Evolutionary conservation across 2,113 vertebrate species (phyloP).

Genomic region (Dromiciops gliroides): DNA sequence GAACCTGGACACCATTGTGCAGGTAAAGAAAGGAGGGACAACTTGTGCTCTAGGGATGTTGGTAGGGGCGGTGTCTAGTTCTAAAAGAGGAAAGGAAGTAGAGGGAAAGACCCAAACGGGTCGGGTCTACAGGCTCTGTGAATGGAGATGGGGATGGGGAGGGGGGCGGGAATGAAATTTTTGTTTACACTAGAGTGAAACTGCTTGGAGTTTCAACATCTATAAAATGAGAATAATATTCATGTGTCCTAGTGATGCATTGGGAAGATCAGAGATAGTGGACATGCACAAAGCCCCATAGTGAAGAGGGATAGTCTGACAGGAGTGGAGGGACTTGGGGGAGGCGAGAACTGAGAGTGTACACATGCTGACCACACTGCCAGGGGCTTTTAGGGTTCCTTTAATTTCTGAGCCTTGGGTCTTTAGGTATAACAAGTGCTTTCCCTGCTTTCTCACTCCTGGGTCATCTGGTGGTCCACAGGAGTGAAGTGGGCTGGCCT

Average conservation of each 20-base stretch:
- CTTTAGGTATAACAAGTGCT: neutral
- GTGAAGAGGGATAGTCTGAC: neutral
- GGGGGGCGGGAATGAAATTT: neutral
- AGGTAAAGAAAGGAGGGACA: constrained; percentile 82
- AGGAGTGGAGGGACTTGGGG: neutral
- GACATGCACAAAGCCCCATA: neutral
- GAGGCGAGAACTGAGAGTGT: neutral
- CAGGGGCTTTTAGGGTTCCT: neutral
- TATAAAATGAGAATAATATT: neutral
- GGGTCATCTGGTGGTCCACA: neutral
- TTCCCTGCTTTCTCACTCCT: constrained; percentile 5
- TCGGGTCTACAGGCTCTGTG: too few relatives aligned
- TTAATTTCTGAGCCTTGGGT: neutral
- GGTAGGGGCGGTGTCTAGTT: neutral
- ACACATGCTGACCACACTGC: neutral
- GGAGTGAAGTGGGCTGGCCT: neutral
- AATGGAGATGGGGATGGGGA: rapidly evolving
- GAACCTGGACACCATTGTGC: constrained; percentile 99
- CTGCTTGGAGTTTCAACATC: neutral
- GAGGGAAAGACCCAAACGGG: neutral
- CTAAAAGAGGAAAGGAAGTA: neutral
- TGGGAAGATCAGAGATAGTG: neutral
- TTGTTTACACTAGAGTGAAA: neutral
- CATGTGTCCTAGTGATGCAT: neutral
- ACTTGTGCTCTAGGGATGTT: neutral